Evolutionary conservation across 2,113 vertebrate genomes (phyloP).

Genomic region (Acanthochromis polyacanthus): DNA sequence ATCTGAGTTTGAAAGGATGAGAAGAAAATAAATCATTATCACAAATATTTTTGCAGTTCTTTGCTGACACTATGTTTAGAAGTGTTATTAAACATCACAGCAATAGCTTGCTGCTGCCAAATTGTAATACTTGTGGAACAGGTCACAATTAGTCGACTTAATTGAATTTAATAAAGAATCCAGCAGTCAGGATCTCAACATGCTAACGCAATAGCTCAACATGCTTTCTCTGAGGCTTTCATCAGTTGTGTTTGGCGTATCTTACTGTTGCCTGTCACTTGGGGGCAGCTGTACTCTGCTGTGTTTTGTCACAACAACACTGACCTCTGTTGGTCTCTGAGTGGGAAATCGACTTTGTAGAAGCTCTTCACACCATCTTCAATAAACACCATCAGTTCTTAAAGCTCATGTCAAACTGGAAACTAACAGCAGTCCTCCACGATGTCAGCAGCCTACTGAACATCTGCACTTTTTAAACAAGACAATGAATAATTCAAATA

Average conservation of each 20-base stretch:
- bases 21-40: background rate
- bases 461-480: background rate
- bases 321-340: slow-evolving; percentile 62
- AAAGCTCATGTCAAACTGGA: background rate
- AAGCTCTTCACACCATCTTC: background rate
- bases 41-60: too few relatives aligned
- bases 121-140: too few relatives aligned
- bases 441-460: background rate
- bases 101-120: too few relatives aligned
- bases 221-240: background rate
- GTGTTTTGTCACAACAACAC: slow-evolving; percentile 9
- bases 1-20: background rate
- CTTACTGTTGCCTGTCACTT: slow-evolving; percentile 14
- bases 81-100: too few relatives aligned
- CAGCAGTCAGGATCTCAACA: background rate
- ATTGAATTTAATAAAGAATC: background rate
- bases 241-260: background rate
- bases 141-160: background rate
- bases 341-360: slow-evolving; percentile 15
- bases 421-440: slow-evolving; percentile 1
- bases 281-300: slow-evolving; percentile 42
- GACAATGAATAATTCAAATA: slow-evolving; percentile 8
- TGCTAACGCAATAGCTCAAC: background rate
- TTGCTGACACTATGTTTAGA: background rate
- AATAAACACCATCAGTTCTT: slow-evolving; percentile 13